Evolutionary conservation across 2,888 invertebrate species (phyloP).

Genomic region (Hirtodrosophila histrioides): DNA sequence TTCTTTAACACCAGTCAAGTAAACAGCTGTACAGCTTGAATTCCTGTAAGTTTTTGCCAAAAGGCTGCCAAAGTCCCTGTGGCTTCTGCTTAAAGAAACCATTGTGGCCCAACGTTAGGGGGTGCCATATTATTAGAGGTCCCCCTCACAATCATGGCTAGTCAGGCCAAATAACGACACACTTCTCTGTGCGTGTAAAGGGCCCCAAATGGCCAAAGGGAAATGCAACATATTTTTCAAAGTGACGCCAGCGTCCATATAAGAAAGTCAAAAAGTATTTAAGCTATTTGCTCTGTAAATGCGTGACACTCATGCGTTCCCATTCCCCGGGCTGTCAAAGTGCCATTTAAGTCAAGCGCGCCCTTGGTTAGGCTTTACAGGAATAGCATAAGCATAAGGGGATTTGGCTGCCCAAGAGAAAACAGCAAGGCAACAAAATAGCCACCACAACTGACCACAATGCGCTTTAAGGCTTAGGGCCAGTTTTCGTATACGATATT

Average conservation of each 20-base stretch:
- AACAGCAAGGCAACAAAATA: conserved; percentile 14
- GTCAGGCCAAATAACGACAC: conserved; percentile 22
- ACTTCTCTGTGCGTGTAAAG: conserved; percentile 14
- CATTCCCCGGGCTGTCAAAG: conserved; percentile 22
- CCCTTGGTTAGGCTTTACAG: conserved; percentile 25
- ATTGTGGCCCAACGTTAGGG: not conserved
- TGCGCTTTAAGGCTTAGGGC: conserved; percentile 66
- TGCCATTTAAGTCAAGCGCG: conserved; percentile 41
- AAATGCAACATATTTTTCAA: conserved; percentile 23
- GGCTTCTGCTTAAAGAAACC: not conserved
- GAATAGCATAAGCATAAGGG: conserved; percentile 29
- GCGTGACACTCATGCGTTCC: conserved; percentile 25
- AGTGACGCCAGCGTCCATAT: conserved; percentile 14
- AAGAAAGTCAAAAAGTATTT: conserved; percentile 51
- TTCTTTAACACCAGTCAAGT: too few relatives aligned
- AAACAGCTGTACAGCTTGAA: too few relatives aligned
- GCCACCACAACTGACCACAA: conserved; percentile 58
- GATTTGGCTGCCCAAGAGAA: conserved; percentile 27
- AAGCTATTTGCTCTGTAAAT: conserved; percentile 38
- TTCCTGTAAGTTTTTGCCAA: too few relatives aligned
- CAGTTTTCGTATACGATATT: conserved; percentile 11
- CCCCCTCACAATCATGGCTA: conserved; percentile 16
- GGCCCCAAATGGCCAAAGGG: conserved; percentile 1
- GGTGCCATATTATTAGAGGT: not conserved
- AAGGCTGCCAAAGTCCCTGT: too few relatives aligned